Conservation (phyloP, 2,113 vertebrate species). For the Chaenocephalus aceratus region DNA sequence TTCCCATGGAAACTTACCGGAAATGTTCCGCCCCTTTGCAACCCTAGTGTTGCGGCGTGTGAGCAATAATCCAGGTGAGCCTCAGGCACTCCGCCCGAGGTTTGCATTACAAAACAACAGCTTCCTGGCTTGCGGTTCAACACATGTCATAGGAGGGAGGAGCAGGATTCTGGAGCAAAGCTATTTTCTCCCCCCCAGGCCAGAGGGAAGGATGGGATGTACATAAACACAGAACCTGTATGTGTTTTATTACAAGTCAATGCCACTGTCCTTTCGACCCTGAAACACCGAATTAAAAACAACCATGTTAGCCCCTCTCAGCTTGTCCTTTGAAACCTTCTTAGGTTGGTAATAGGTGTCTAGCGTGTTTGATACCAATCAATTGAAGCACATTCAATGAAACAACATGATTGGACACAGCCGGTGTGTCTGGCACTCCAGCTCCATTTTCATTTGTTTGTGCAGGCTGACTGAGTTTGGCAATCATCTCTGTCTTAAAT, state of each 20-base stretch:
- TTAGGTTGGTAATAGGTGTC: background rate
- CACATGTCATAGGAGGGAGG: background rate
- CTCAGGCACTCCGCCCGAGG: background rate
- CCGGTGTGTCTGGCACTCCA: background rate
- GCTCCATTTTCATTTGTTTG: background rate
- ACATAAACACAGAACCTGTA: background rate
- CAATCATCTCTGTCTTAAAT: background rate
- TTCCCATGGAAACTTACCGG: too few species aligned
- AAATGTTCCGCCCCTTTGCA: too few species aligned
- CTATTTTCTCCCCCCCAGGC: background rate
- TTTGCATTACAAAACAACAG: conserved; percentile 44
- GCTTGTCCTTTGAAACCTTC: too few species aligned
- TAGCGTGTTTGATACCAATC: background rate
- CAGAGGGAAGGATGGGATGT: background rate
- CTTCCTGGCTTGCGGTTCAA: background rate
- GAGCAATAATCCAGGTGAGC: conserved; percentile 34
- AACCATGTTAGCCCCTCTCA: too few species aligned
- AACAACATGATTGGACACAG: background rate
- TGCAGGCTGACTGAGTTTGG: background rate
- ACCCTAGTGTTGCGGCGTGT: conserved; percentile 3
- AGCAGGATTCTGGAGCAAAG: background rate
- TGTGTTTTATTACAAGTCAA: background rate
- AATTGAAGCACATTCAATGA: background rate
- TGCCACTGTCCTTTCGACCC: background rate
- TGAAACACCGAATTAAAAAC: too few species aligned